Conservation (phyloP, 1,140 invertebrate genomes). For the Halesus radiatus region DNA sequence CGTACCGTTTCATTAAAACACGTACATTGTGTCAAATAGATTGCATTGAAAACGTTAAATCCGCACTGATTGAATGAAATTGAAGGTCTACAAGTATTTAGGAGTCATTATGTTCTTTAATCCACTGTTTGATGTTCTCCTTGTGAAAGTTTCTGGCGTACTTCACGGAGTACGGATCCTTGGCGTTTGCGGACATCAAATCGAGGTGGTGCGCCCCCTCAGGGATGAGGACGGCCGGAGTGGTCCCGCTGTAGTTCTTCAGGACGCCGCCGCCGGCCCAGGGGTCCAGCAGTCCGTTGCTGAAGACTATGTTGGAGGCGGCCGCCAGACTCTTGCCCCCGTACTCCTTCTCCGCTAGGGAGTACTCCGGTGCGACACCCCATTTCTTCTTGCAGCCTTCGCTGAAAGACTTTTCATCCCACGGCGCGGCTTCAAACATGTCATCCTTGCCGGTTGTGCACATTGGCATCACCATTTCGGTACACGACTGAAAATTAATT, state of each 20-base stretch:
- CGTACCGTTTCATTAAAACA: too few species aligned
- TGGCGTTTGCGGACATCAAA: slow-evolving; percentile 78
- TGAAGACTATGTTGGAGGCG: slow-evolving; percentile 90
- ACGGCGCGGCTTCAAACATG: slow-evolving; percentile 85
- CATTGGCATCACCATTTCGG: slow-evolving; percentile 96
- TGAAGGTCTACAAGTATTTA: too few species aligned
- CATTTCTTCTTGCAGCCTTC: slow-evolving; percentile 80
- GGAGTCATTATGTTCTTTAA: slow-evolving; percentile 61
- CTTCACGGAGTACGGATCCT: slow-evolving; percentile 81
- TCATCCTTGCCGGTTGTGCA: slow-evolving; percentile 84
- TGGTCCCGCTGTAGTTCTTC: slow-evolving; percentile 75
- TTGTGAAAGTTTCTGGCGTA: slow-evolving; percentile 78
- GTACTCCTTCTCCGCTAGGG: slow-evolving; percentile 82
- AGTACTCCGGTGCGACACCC: slow-evolving; percentile 75
- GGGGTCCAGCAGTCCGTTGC: slow-evolving; percentile 92
- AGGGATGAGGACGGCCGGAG: slow-evolving; percentile 85
- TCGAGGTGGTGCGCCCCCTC: slow-evolving; percentile 96
- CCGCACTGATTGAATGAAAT: too few species aligned
- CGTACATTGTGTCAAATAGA: too few species aligned
- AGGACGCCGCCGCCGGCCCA: slow-evolving; percentile 94
- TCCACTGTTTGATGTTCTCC: slow-evolving; percentile 79
- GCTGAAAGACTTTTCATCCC: slow-evolving; percentile 80
- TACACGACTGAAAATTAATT: slow-evolving; percentile 82
- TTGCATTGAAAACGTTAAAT: too few species aligned
- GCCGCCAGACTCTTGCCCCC: slow-evolving; percentile 79